Evolutionary conservation across 1,140 invertebrate species (phyloP).

Genomic region (Carposina sasakii): DNA sequence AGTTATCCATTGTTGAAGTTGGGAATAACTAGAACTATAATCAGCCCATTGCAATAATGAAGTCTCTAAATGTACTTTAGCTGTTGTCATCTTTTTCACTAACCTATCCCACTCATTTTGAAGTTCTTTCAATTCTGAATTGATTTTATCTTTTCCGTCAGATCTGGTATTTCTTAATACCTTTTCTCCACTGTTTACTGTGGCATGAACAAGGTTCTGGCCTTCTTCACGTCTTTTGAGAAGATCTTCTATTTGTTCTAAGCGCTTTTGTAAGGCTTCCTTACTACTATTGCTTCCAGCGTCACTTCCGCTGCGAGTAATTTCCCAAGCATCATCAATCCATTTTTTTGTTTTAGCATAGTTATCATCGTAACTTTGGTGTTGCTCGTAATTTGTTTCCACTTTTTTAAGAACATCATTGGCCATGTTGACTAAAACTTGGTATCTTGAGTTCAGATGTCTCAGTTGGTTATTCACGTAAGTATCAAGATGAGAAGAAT

Average conservation of each 20-base stretch:
- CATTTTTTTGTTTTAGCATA: constrained; percentile 86
- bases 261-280: constrained; percentile 86
- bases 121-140: constrained; percentile 89
- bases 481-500: constrained; percentile 89
- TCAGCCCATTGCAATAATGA: constrained; percentile 96
- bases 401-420: constrained; percentile 96
- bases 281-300: constrained; percentile 85
- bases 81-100: constrained; percentile 92
- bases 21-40: constrained; percentile 92
- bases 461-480: constrained; percentile 93
- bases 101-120: constrained; percentile 95
- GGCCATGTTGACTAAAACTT: constrained; percentile 90
- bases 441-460: constrained; percentile 92
- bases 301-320: constrained; percentile 86
- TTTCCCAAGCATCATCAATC: constrained; percentile 91
- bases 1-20: constrained; percentile 95
- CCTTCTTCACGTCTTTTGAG: constrained; percentile 90
- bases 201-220: constrained; percentile 90
- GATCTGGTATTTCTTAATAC: constrained; percentile 89
- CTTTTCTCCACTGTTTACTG: constrained; percentile 95
- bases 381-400: constrained; percentile 91
- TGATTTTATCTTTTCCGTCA: constrained; percentile 91
- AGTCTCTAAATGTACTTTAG: constrained; percentile 94
- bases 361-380: constrained; percentile 87
- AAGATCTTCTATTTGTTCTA: constrained; percentile 88